Percentiles rank a stretch among this genome's conserved stretches.
These are phyloP conservation scores for Drosophila watanabei DNA, from an alignment of 1,140 invertebrate species.

Conservation along the genomic window DNA sequence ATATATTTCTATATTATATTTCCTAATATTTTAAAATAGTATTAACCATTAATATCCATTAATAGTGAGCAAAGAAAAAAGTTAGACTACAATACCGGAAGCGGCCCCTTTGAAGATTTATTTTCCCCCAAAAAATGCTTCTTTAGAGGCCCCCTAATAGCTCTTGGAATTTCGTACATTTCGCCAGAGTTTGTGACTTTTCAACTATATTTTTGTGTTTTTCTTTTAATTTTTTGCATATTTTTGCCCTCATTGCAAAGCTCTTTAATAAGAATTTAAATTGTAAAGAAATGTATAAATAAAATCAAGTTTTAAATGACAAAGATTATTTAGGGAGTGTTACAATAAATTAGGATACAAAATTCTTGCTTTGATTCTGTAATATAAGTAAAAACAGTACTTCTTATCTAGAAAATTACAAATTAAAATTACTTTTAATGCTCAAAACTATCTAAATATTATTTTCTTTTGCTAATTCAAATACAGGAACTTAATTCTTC, in stretches of 20 bases:
- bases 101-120: slow-evolving; percentile 52
- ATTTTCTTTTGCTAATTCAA: no score
- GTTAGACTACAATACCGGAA: background rate
- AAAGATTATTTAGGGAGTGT: no score
- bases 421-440: no score
- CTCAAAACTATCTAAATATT: no score
- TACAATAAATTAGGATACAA: no score
- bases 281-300: background rate
- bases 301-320: background rate
- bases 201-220: slow-evolving; percentile 22
- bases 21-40: background rate
- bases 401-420: no score
- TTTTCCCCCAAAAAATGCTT: slow-evolving; percentile 8
- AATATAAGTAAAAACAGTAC: no score
- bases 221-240: background rate
- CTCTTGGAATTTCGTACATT: slow-evolving; percentile 18
- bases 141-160: background rate
- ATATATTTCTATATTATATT: no score
- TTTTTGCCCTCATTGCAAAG: background rate
- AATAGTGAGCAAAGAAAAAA: background rate
- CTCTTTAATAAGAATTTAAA: background rate
- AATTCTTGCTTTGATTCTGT: no score
- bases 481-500: no score
- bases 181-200: slow-evolving; percentile 51
- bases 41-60: background rate